phyloP scores from a whole-genome alignment of 2,797 vertebrate species.

The Todus mexicanus region DNA sequence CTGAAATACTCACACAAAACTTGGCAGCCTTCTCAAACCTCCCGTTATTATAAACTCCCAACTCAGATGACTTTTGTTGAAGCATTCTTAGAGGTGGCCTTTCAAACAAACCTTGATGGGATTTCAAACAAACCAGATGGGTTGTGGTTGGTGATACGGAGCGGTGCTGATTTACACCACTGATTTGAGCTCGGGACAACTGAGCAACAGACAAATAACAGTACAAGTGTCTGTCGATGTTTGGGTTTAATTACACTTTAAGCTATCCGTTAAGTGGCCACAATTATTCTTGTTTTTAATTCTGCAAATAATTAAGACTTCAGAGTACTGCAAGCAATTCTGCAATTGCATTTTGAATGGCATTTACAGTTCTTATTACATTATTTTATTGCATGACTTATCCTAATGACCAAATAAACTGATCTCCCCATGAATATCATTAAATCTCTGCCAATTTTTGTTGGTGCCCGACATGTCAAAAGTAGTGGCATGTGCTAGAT shows the following conservation, averaged over 20 bases:
- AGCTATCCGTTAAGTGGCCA: neutral
- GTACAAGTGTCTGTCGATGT: neutral
- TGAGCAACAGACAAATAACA: neutral
- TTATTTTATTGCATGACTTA: too few relatives aligned
- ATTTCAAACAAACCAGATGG: neutral
- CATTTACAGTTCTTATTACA: neutral
- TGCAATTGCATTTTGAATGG: neutral
- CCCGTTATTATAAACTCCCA: neutral
- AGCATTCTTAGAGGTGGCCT: neutral
- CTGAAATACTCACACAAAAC: rapidly evolving
- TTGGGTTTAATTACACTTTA: neutral
- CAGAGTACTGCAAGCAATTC: neutral
- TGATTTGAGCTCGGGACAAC: neutral
- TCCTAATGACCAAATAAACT: neutral
- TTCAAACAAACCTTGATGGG: neutral
- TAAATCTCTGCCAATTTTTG: neutral
- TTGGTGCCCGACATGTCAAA: neutral
- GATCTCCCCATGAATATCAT: neutral
- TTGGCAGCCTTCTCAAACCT: neutral
- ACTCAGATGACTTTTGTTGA: neutral
- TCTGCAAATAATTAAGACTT: neutral
- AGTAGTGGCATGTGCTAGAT: neutral
- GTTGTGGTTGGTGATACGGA: neutral
- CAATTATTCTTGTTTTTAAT: neutral
- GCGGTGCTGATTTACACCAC: neutral